Evolutionary conservation across 1,140 invertebrate genomes (phyloP).

Genomic region (Medauroidea extradentata): DNA sequence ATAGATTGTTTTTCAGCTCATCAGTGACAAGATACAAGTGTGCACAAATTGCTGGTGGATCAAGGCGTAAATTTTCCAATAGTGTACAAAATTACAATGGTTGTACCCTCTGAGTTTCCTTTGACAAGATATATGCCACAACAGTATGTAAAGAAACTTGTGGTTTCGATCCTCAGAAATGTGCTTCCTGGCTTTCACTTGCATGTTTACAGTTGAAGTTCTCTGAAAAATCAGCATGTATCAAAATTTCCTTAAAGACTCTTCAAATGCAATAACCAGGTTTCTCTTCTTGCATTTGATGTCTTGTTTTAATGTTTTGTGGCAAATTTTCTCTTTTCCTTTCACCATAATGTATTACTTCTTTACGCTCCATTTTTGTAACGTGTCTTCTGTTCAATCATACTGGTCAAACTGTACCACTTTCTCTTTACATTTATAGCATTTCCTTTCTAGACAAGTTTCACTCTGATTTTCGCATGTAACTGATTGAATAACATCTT

Average conservation of each 20-base stretch:
- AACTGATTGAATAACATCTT: no score
- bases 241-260: slow-evolving; percentile 25
- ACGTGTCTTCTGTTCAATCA: no score
- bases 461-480: no score
- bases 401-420: no score
- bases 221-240: slow-evolving; percentile 38
- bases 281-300: slow-evolving; percentile 15
- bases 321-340: no score
- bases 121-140: slow-evolving; percentile 25
- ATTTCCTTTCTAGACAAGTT: no score
- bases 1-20: not conserved
- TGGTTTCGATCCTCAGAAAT: slow-evolving; percentile 33
- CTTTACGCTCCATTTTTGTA: no score
- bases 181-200: slow-evolving; percentile 34
- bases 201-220: slow-evolving; percentile 39
- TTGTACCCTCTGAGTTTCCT: slow-evolving; percentile 18
- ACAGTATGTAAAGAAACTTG: slow-evolving; percentile 38
- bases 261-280: slow-evolving; percentile 15
- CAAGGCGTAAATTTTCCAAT: slow-evolving; percentile 34
- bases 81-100: slow-evolving; percentile 35
- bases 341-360: no score
- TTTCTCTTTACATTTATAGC: no score
- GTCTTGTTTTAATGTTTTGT: no score
- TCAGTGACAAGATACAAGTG: slow-evolving; percentile 33
- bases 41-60: slow-evolving; percentile 37